Evolutionary conservation across 2,113 vertebrate genomes (phyloP).

Genomic region (Microcebus lehilahytsara): DNA sequence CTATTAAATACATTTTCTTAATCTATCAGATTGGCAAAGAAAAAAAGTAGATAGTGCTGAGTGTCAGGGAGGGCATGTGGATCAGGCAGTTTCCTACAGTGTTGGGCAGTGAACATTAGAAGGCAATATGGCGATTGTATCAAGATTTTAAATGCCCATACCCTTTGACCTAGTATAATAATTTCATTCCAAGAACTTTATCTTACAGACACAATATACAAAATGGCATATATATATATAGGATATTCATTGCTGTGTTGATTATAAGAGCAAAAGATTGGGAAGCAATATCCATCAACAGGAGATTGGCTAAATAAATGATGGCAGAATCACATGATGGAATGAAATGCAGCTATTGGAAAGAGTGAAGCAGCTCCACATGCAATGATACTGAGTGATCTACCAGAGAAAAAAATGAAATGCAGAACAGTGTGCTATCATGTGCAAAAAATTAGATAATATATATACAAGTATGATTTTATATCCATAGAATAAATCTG

Average conservation of each 20-base stretch:
- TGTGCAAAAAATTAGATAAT: background rate
- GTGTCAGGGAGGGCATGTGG: background rate
- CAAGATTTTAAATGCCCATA: background rate
- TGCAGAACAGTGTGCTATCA: background rate
- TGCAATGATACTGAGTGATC: background rate
- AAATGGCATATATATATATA: background rate
- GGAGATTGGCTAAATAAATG: background rate
- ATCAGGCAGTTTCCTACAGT: background rate
- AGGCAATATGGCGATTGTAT: background rate
- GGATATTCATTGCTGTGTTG: background rate
- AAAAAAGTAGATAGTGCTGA: background rate
- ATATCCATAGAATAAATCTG: background rate
- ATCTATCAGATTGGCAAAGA: background rate
- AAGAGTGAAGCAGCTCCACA: background rate
- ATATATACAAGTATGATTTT: background rate
- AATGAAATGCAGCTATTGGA: background rate
- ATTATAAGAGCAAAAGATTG: background rate
- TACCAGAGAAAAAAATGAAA: background rate
- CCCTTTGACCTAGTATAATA: background rate
- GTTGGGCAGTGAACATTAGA: background rate
- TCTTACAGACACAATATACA: background rate
- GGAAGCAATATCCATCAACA: background rate
- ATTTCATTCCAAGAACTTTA: background rate
- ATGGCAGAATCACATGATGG: background rate
- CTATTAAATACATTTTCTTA: background rate